These are phyloP conservation scores for Yponomeuta evonymella DNA, from an alignment of 2,888 invertebrate genomes.

Conservation along the genomic window DNA sequence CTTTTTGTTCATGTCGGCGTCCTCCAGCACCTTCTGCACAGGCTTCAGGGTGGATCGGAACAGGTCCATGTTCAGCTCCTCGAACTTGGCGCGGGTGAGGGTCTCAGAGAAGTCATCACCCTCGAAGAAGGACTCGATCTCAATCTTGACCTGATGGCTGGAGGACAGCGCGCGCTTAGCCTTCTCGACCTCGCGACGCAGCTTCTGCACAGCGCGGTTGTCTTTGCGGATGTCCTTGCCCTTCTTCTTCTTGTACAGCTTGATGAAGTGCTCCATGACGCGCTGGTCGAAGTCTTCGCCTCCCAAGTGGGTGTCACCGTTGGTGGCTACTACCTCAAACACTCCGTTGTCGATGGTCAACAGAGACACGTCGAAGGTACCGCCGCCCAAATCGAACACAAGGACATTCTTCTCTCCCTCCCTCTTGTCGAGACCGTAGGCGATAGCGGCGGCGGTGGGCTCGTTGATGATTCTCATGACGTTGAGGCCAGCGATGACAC, in stretches of 20 bases:
- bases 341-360: conserved; percentile 99
- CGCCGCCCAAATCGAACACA: conserved; percentile 99
- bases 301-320: conserved; percentile 98
- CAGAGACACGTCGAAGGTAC: conserved; percentile 99
- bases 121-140: conserved; percentile 98
- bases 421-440: conserved; percentile 97
- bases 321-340: conserved; percentile 94
- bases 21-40: conserved; percentile 96
- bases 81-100: conserved; percentile 98
- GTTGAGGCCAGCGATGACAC: conserved; percentile 92
- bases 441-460: conserved; percentile 97
- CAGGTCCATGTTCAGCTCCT: conserved; percentile 96
- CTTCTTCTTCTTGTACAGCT: conserved; percentile 98
- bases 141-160: conserved; percentile 96
- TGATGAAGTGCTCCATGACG: conserved; percentile 99
- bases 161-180: conserved; percentile 97
- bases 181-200: conserved; percentile 97
- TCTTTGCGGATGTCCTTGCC: conserved; percentile 97
- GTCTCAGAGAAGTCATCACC: conserved; percentile 99
- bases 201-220: conserved; percentile 95
- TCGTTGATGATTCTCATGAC: conserved; percentile 99
- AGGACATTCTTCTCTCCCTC: conserved; percentile 98
- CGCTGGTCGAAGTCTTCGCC: conserved; percentile 99
- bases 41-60: conserved; percentile 96
- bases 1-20: conserved; percentile 99